Base-by-base conservation (phyloP, 2,888 invertebrate species). In the Aspidiotus destructor region DNA sequence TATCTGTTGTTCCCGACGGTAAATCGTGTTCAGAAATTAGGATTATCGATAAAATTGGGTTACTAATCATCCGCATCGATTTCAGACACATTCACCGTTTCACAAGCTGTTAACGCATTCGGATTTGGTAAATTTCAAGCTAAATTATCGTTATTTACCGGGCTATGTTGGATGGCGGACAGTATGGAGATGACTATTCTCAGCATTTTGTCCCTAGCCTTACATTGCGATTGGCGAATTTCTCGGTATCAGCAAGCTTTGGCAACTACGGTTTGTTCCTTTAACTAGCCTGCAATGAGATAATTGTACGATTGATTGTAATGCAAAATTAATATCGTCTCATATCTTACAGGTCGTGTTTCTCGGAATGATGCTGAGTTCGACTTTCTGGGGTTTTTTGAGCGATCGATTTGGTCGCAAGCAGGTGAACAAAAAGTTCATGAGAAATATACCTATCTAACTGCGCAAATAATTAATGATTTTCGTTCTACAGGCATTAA, bases 151-250 rank as follows among this genome's bases (percentile, higher is more conserved):
- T 79, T 91, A 16, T 88, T 89, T 75, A 91, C 91, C 16, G 92
- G 92, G 0, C 80, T 91, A 1, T 90, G 91, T 76, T 90, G 92
- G 95, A 96, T 95, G 94, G 93, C 95, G 0, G 96, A 96, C 78
- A 93, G 94, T 68, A 96, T 96, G 95, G 96, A 96, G 80, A 96
- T 96, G 92, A 96, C 95, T 75, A 93, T 97, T 74, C 80, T 96
- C 52, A 92, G 93, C 73, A 93, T 97, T 71, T 79, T 97, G 53
- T 92, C 93, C 15, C 95, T 96, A 11, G 92, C 95, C 0, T 80
- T 97, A 65, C 93, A 93, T 76, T 97, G 96, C 78, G 90, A 92
- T 77, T 96, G 96, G 96, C 87, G 88, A 75, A 89, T 97, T 72
- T 84, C 86, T 75, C 86, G 89, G 76, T 92, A 91, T 78, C 89